These are phyloP conservation scores for Odontocolon sp. DNA, from an alignment of 2,888 invertebrate genomes.

Conservation along the genomic window DNA sequence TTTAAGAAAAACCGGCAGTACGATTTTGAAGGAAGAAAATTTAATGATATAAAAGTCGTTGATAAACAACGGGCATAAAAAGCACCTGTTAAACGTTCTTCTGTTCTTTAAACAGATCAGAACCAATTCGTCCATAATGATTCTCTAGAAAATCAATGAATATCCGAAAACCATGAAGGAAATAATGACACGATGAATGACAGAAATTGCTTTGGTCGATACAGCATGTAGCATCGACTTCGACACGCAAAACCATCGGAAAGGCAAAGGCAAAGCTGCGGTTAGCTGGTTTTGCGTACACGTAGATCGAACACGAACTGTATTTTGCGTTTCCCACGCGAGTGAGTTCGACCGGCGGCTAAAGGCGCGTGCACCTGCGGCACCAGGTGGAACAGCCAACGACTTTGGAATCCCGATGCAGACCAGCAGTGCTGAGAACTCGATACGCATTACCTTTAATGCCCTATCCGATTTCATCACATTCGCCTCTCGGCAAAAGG, in stretches of 20 bases:
- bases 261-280: not conserved
- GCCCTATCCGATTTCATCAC: not conserved
- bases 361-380: conserved; percentile 24
- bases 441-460: not conserved
- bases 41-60: no score
- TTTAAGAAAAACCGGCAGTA: no score
- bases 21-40: no score
- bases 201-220: conserved; percentile 22
- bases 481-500: not conserved
- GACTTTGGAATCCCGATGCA: not conserved
- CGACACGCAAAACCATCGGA: not conserved
- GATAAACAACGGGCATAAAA: no score
- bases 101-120: not conserved
- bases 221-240: not conserved
- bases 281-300: not conserved
- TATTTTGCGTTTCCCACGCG: conserved; percentile 26
- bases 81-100: not conserved
- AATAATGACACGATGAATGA: conserved; percentile 19
- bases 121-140: not conserved
- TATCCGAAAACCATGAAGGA: not conserved
- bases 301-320: not conserved
- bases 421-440: not conserved
- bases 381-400: conserved; percentile 17
- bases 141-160: not conserved
- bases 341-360: not conserved